These are phyloP conservation scores for Trichomycterus rosablanca DNA, from an alignment of 2,113 vertebrate species.

Conservation along the genomic window DNA sequence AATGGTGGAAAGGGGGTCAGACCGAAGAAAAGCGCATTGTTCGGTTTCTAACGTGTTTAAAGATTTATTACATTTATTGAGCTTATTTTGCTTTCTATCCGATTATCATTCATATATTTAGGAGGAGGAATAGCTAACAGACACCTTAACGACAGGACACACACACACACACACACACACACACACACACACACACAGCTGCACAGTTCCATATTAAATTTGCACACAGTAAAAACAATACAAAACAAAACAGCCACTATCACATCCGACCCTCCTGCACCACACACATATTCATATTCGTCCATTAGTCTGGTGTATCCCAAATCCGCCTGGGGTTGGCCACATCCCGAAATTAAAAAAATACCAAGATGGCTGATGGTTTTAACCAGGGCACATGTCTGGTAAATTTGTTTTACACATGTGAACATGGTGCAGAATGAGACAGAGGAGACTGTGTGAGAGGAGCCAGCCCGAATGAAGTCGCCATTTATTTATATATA, in stretches of 20 bases:
- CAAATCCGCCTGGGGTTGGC: slow-evolving; percentile 7
- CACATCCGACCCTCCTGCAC: neutral
- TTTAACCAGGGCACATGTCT: neutral
- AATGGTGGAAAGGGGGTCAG: neutral
- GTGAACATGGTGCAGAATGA: too few species aligned
- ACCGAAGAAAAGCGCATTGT: neutral
- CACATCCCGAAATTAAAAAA: slow-evolving; percentile 18
- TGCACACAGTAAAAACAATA: neutral
- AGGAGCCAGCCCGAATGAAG: neutral
- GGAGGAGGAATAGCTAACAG: neutral
- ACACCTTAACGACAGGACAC: neutral
- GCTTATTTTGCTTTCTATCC: neutral
- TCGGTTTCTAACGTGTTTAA: neutral
- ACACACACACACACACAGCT: slow-evolving; percentile 4
- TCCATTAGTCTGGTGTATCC: neutral
- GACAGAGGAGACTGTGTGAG: too few species aligned
- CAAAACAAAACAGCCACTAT: neutral
- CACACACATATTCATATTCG: neutral
- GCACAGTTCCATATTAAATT: slow-evolving; percentile 26
- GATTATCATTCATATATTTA: too few species aligned
- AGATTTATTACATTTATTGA: neutral
- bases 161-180: neutral
- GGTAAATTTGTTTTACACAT: neutral
- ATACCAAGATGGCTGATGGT: slow-evolving; percentile 15
- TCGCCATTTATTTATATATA: neutral